A percentile compares a stretch with the other conserved stretches of the same genome.
These are phyloP conservation scores for Sturnira hondurensis DNA, from an alignment of 2,113 vertebrate species.

Conservation along the genomic window DNA sequence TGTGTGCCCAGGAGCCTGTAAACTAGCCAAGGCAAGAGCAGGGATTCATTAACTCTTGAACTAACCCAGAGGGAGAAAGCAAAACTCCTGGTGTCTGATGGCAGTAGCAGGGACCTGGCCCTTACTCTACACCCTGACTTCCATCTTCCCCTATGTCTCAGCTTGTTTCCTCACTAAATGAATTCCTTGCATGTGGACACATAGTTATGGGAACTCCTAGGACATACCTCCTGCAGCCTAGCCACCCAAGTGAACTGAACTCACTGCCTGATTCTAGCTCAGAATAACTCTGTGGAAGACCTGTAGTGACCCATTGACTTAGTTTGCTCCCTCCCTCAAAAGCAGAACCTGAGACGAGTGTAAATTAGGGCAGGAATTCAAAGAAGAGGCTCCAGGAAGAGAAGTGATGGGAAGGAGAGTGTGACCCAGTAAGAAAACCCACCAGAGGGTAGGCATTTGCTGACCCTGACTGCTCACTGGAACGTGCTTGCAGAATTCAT, in stretches of 20 bases:
- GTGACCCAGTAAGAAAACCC: not conserved
- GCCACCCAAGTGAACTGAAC: not conserved
- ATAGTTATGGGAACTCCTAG: not conserved
- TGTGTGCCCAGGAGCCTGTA: not conserved
- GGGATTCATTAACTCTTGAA: not conserved
- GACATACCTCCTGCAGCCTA: not conserved
- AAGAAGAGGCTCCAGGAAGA: not conserved
- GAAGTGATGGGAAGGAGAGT: not conserved
- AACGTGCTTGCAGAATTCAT: not conserved
- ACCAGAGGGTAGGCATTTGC: not conserved
- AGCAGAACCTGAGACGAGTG: not conserved
- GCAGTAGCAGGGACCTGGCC: too few species aligned
- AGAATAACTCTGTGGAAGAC: not conserved
- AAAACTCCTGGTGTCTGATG: not conserved
- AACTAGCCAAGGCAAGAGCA: not conserved
- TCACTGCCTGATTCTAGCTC: not conserved
- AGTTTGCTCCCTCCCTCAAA: not conserved
- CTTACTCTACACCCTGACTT: not conserved
- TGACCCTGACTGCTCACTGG: not conserved
- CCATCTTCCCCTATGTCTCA: not conserved
- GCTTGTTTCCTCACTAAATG: not conserved
- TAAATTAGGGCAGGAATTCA: not conserved
- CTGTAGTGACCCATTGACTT: not conserved
- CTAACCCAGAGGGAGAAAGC: not conserved
- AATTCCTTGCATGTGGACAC: not conserved